Percentiles rank a stretch among this genome's conserved stretches.
Evolutionary conservation across 2,888 invertebrate genomes (phyloP).

Genomic region (Celastrina argiolus): DNA sequence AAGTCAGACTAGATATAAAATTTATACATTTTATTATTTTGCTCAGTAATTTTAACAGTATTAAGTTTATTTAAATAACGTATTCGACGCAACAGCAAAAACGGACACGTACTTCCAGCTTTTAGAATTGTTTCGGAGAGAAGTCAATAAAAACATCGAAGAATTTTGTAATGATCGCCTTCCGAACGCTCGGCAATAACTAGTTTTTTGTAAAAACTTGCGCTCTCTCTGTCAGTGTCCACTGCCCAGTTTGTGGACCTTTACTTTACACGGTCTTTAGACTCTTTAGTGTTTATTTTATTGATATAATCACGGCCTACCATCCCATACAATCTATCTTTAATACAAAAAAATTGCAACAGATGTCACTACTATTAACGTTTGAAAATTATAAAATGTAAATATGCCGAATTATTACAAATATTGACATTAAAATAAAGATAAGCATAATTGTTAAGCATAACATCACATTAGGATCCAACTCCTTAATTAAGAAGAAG

Average conservation of each 20-base stretch:
- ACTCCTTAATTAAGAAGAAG: no score
- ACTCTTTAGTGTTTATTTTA: neutral
- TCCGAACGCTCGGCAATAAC: constrained; percentile 49
- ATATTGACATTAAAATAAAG: no score
- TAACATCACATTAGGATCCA: no score
- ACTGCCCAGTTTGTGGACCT: constrained; percentile 44
- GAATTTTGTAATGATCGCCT: constrained; percentile 67
- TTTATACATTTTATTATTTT: no score
- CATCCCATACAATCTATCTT: no score
- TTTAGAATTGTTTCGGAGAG: constrained; percentile 52
- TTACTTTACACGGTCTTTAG: constrained; percentile 13
- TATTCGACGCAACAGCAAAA: constrained; percentile 28
- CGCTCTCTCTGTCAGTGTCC: constrained; percentile 42
- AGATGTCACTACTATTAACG: no score
- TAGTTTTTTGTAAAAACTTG: constrained; percentile 47
- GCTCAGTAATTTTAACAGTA: neutral
- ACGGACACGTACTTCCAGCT: constrained; percentile 35
- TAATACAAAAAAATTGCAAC: no score
- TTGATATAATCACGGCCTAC: no score
- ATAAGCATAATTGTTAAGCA: no score
- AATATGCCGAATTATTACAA: no score
- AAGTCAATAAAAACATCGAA: constrained; percentile 51
- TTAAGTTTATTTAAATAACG: constrained; percentile 18
- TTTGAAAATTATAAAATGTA: no score
- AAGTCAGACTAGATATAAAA: no score